Evolutionary conservation across 1,140 invertebrate genomes (phyloP).

Genomic region (Epicauta chinensis): DNA sequence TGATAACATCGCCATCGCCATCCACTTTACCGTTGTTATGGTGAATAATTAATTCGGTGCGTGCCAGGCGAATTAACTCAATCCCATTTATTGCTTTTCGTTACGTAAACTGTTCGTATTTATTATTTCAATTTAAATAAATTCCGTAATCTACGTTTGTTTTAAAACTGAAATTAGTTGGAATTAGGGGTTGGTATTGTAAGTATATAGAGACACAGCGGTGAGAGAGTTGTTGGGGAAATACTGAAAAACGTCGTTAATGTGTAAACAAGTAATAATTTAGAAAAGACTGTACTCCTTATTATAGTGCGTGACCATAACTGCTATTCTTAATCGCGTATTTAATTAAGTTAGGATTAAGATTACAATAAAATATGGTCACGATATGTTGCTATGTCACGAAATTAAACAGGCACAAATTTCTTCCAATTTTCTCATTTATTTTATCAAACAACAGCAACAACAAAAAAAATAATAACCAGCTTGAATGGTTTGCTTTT

Average conservation of each 20-base stretch:
- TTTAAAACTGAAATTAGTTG: no score
- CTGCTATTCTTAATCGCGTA: slow-evolving; percentile 32
- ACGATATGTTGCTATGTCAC: slow-evolving; percentile 30
- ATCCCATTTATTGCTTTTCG: slow-evolving; percentile 11
- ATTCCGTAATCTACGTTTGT: no score
- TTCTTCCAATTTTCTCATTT: slow-evolving; percentile 10
- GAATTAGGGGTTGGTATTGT: no score
- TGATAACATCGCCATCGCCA: slow-evolving; percentile 13
- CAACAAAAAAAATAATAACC: no score
- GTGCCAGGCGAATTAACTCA: slow-evolving; percentile 10
- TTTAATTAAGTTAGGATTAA: slow-evolving; percentile 40
- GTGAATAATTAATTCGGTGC: slow-evolving; percentile 16
- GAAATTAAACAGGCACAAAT: slow-evolving; percentile 12
- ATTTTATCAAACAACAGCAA: slow-evolving; percentile 11
- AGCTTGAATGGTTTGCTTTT: no score
- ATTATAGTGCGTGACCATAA: slow-evolving; percentile 28
- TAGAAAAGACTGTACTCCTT: slow-evolving; percentile 11
- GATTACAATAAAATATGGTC: slow-evolving; percentile 37
- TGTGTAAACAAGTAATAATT: slow-evolving; percentile 18
- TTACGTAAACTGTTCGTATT: slow-evolving; percentile 2
- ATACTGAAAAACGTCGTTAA: not conserved
- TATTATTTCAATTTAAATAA: slow-evolving; percentile 4
- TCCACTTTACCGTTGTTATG: slow-evolving; percentile 13
- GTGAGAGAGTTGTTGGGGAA: not conserved
- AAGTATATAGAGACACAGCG: no score